Evolutionary conservation across 1,140 invertebrate genomes (phyloP), one percentile per base, ranked within the genome.

Genomic region (Scaptomyza montana): DNA sequence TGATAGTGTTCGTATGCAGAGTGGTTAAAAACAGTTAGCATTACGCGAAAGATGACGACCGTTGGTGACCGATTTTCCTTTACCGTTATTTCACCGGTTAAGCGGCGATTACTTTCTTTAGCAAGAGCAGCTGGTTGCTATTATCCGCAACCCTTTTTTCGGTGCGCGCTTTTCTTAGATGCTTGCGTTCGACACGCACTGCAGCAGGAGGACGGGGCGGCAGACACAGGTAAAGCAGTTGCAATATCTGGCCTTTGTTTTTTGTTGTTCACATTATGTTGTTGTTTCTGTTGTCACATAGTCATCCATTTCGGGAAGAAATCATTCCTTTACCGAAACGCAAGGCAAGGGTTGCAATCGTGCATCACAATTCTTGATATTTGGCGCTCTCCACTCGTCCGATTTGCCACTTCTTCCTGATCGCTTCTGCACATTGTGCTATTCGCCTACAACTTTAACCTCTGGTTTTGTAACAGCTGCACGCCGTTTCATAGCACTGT

Each of bases 271-370:
- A 39, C 36, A 39, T 36, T 30, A 51, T 66, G 69, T 25, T 70
- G 61, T 59, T 62, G 62, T 76, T 50, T 54, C 16, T 57, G 47
- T 67, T 59, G 59, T 55, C 63, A 53, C 66, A 57, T 21, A 57
- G 45, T 46, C n/a, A 25, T 39, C 9, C 36, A 9, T 10, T 9
- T 39, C 36, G 36, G 7, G 75, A 78, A 86, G 82, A 86, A 86
- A 86, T 78, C 72, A 73, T 86, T 86, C 87, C 82, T 53, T 68
- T 77, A n/a, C 28, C 30, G 54, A 25, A 46, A 19, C 6, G 6
- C 39, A 46, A 5, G 4, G 30, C 4, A 60, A 72, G 73, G 73
- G 75, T 74, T 70, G 49, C 36, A 19, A 16, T n/a, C 12, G 33
- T 39, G 33, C 7, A 9, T 25, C 21, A 25, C 9, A 43, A n/a